Evolutionary conservation across 2,888 invertebrate genomes (phyloP).

Genomic region (Himalopsyche japonica): DNA sequence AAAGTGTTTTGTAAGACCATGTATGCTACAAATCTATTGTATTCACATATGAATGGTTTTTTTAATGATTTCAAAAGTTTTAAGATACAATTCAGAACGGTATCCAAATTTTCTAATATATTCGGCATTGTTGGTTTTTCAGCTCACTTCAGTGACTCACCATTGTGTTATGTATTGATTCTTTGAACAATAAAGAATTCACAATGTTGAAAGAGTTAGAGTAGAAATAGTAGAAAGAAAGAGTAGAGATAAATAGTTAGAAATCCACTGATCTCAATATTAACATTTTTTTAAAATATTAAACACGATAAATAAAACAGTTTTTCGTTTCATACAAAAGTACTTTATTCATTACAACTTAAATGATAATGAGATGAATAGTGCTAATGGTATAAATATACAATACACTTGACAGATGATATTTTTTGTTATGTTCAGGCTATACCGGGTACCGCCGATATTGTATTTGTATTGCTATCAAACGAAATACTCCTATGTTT

Average conservation of each 20-base stretch:
- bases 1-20: not conserved
- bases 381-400: conserved; percentile 19
- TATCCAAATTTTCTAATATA: not conserved
- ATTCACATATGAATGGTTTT: not conserved
- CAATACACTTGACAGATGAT: conserved; percentile 7
- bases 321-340: conserved; percentile 8
- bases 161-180: not conserved
- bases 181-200: not conserved
- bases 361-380: conserved; percentile 35
- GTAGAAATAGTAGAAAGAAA: too few species aligned
- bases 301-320: not conserved
- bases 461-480: not conserved
- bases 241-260: too few species aligned
- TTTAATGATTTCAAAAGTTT: not conserved
- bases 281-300: too few species aligned
- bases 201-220: not conserved
- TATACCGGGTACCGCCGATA: not conserved
- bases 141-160: not conserved
- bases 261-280: not conserved
- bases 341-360: conserved; percentile 35
- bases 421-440: not conserved
- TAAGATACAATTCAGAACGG: not conserved
- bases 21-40: conserved; percentile 6
- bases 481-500: not conserved
- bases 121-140: not conserved